Percentiles rank a stretch among this genome's conserved stretches.
Evolutionary conservation across 2,113 vertebrate genomes (phyloP).

Genomic region (Planiliza haematocheilus): DNA sequence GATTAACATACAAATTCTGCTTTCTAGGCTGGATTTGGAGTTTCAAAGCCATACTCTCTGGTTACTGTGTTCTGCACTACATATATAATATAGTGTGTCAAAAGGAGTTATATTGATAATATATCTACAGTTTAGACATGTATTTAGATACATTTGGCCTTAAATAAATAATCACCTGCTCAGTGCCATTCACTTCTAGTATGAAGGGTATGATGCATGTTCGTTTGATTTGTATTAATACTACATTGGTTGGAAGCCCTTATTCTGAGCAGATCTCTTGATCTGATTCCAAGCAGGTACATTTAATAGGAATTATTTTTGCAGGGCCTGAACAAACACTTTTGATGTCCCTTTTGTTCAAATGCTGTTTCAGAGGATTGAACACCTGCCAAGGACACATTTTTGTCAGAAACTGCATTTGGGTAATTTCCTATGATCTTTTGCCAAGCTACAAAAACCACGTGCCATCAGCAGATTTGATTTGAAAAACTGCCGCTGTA

Average conservation of each 20-base stretch:
- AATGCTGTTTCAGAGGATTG: slow-evolving; percentile 11
- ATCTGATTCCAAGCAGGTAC: slow-evolving; percentile 12
- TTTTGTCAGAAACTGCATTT: slow-evolving; percentile 37
- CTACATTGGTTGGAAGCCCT: slow-evolving; percentile 14
- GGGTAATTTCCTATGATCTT: slow-evolving; percentile 37
- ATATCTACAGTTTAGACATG: background rate
- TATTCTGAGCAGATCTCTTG: slow-evolving; percentile 2
- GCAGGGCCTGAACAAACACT: slow-evolving; percentile 14
- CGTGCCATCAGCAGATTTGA: slow-evolving; percentile 1
- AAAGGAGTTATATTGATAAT: background rate
- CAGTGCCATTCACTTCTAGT: slow-evolving; percentile 1
- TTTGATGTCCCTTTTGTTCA: slow-evolving; percentile 27
- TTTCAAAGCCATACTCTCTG: slow-evolving; percentile 2
- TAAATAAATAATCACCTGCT: background rate
- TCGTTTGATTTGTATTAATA: slow-evolving; percentile 13
- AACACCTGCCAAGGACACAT: slow-evolving; percentile 27
- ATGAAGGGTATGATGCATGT: slow-evolving; percentile 6
- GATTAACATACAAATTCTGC: slow-evolving; percentile 18
- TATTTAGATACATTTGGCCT: background rate
- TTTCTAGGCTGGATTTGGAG: slow-evolving; percentile 16
- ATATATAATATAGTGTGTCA: slow-evolving; percentile 5
- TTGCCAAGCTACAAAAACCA: background rate
- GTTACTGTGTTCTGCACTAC: background rate
- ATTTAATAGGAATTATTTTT: slow-evolving; percentile 1
- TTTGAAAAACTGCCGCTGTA: slow-evolving; percentile 17